Base-by-base conservation (phyloP, 1,140 invertebrate species). In the Protaetia brevitarsis region DNA sequence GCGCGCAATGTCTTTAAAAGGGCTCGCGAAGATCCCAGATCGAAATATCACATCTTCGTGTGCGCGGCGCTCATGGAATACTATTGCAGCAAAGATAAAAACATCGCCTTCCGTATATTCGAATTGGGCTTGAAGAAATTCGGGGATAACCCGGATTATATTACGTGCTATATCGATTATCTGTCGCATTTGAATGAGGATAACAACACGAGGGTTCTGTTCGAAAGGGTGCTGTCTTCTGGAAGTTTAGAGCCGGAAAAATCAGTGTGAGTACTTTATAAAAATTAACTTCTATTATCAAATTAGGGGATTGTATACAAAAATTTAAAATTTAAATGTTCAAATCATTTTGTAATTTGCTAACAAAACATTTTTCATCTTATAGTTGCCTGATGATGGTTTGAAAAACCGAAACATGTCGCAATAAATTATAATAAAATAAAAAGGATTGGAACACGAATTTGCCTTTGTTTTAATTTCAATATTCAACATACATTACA, bases 181-280 rank as follows among this genome's bases (percentile, higher is more conserved):
- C 84, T 99, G 69, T 96, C 95, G 7, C 96, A 99, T 88, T 82
- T 99, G 7, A 99, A 99, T 82, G 97, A 99, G 87, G 97, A 99
- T 78, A 99, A 99, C 80, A 99, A 99, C 77, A 99, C 97, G 0
- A 82, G 97, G 68, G 97, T 99, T 31, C 80, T 99, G 13, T 99
- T 99, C 82, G 97, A 99, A 79, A 83, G 97, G 63, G 94, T 99
- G 23, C 82, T 99, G 11, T 96, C 94, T 6, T 96, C 95, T 0
- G 94, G 93, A n/a, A 92, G 90, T 71, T 80, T 99, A 19, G 89
- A 93, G 68, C 88, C 92, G 2, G 93, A 98, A 78, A 94, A 96
- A 82, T 95, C 95, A 30, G 92, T 97, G 85, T 92, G 87, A 85
- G 87, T 83, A 37, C 28, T 0, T 67, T 65, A n/a, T 56, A 28